Base-by-base conservation (phyloP, 2,888 invertebrate species). In the Leptinotarsa haldemani region DNA sequence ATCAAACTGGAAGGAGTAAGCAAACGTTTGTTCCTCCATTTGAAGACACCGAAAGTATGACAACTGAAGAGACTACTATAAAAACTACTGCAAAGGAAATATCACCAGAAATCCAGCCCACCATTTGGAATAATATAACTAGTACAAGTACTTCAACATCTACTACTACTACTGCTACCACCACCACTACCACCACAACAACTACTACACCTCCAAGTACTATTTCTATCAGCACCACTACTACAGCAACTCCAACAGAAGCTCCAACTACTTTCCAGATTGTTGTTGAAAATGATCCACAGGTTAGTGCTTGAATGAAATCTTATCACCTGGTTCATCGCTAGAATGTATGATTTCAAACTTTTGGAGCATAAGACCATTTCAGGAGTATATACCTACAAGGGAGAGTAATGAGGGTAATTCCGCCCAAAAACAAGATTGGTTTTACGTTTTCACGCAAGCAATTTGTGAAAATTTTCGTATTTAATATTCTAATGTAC, bases 111-210 rank as follows among this genome's bases (percentile, higher is more conserved):
- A 73, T 70, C 16, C 66, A 70, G 22, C 71, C 40, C 40, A 40
- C 9, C 9, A 40, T 40, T 40, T 40, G 40, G 40, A 40, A 69
- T 73, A 78, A 70, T 74, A 73, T 72, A 53, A 78, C 40, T 13
- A 61, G 30, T 13, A 88, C n/a, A 25, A 61, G 30, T 13, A 88
- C 87, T 13, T 85, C 86, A 64, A 83, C 86, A 12, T 70, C 16
- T 18, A 67, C 68, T 50, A 66, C 73, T 18, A 74, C 64, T 15
- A 66, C 47, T 13, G 65, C 69, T 75, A 73, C 75, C 69, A 77
- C 82, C 25, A 69, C 30, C 16, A 68, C 69, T 75, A 74, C 75
- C 69, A 77, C 82, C 25, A 69, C 73, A 71, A 75, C 71, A 48
- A 69, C 73, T 25, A 71, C 86, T n/a, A 88, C 87, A 15, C 47